phyloP scores from a whole-genome alignment of 2,113 vertebrate genomes.

The Prionailurus bengalensis region DNA sequence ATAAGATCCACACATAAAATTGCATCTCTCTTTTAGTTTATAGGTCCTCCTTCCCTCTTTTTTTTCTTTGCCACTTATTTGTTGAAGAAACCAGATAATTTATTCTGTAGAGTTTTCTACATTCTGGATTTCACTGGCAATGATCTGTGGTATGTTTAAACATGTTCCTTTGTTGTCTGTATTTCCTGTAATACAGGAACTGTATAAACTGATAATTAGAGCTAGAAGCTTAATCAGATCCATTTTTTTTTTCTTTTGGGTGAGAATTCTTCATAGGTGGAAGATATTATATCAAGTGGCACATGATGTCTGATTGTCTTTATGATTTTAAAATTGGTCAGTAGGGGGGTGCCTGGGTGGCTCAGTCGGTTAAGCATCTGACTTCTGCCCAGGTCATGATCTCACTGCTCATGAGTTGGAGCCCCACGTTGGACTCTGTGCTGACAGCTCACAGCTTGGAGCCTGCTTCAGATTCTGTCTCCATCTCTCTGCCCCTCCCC shows the following conservation, averaged over 20 bases:
- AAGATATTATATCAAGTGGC: not conserved
- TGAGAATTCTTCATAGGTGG: slow-evolving; percentile 29
- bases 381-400: too few relatives aligned
- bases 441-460: too few relatives aligned
- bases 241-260: not conserved
- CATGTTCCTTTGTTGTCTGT: slow-evolving; percentile 6
- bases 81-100: slow-evolving; percentile 43
- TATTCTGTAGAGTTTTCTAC: slow-evolving; percentile 35
- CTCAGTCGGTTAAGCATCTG: too few relatives aligned
- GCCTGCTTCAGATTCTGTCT: too few relatives aligned
- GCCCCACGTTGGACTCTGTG: too few relatives aligned
- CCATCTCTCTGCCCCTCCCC: too few relatives aligned
- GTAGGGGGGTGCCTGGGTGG: not conserved
- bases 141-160: slow-evolving; percentile 49
- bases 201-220: slow-evolving; percentile 26
- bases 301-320: not conserved
- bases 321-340: slow-evolving; percentile 28
- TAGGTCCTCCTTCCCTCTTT: not conserved
- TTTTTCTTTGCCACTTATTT: slow-evolving; percentile 10
- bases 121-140: slow-evolving; percentile 23
- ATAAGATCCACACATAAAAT: not conserved
- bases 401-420: too few relatives aligned
- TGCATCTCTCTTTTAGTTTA: not conserved
- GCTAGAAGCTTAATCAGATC: slow-evolving; percentile 31
- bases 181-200: slow-evolving; percentile 8